phyloP scores from a whole-genome alignment of 2,888 invertebrate genomes.

The Catocala fraxini region DNA sequence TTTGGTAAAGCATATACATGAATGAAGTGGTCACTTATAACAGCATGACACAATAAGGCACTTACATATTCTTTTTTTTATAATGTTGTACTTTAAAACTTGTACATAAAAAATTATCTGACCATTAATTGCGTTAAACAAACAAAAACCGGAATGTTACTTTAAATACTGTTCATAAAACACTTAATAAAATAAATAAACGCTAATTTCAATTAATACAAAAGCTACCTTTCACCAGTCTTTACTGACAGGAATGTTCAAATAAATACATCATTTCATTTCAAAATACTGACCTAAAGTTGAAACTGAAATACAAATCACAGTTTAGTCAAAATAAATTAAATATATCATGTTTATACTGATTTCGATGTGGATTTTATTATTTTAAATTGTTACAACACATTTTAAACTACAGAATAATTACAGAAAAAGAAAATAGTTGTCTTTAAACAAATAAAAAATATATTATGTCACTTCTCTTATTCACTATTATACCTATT shows the following conservation, averaged over 20 bases:
- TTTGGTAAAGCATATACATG: constrained; percentile 69
- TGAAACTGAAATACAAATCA: constrained; percentile 45
- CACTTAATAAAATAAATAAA: constrained; percentile 39
- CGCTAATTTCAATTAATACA: constrained; percentile 41
- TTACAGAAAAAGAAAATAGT: constrained; percentile 24
- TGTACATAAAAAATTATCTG: constrained; percentile 47
- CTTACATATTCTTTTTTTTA: constrained; percentile 53
- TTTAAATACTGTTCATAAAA: constrained; percentile 52
- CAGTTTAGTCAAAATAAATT: constrained; percentile 43
- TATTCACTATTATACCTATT: constrained; percentile 30
- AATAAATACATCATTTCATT: constrained; percentile 55
- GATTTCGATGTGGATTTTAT: constrained; percentile 48
- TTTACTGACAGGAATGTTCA: constrained; percentile 67
- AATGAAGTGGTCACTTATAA: constrained; percentile 55
- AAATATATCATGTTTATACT: constrained; percentile 38
- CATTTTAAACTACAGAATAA: constrained; percentile 31
- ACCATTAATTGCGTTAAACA: constrained; percentile 30
- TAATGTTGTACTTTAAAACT: constrained; percentile 63
- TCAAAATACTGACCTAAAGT: constrained; percentile 50
- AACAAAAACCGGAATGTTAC: constrained; percentile 53
- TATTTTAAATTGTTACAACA: constrained; percentile 28
- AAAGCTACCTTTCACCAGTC: constrained; percentile 54
- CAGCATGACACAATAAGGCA: constrained; percentile 66
- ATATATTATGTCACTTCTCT: constrained; percentile 48
- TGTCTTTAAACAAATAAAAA: constrained; percentile 37